phyloP scores from a whole-genome alignment of 2,888 invertebrate species.

The Drosophila mulleri region DNA sequence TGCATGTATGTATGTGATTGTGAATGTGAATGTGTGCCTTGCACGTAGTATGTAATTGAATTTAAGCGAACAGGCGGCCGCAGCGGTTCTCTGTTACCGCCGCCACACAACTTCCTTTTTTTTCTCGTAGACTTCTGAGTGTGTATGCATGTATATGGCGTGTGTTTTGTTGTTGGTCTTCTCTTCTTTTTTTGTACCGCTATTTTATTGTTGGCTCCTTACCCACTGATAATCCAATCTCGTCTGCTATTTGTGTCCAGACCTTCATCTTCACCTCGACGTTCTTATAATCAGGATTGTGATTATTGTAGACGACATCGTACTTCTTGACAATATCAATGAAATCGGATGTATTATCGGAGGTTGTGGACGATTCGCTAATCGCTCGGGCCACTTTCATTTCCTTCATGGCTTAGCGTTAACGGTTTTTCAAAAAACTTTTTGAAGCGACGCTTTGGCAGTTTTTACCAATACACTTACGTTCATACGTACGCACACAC shows the following conservation, averaged over 20 bases:
- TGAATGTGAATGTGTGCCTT: slow-evolving; percentile 45
- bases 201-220: slow-evolving; percentile 53
- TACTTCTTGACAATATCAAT: slow-evolving; percentile 84
- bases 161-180: slow-evolving; percentile 15
- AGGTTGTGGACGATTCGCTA: slow-evolving; percentile 82
- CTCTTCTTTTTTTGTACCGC: slow-evolving; percentile 15
- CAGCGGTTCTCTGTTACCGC: slow-evolving; percentile 46
- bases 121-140: slow-evolving; percentile 29
- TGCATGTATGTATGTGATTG: slow-evolving; percentile 7
- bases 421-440: slow-evolving; percentile 56
- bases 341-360: slow-evolving; percentile 84
- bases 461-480: slow-evolving; percentile 19
- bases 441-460: slow-evolving; percentile 13
- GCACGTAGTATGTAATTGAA: slow-evolving; percentile 67
- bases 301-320: slow-evolving; percentile 84
- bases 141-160: slow-evolving; percentile 4
- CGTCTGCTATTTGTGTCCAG: slow-evolving; percentile 84
- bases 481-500: slow-evolving; percentile 24
- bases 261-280: slow-evolving; percentile 84
- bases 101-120: slow-evolving; percentile 57
- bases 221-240: slow-evolving; percentile 84
- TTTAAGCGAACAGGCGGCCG: slow-evolving; percentile 62
- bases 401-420: slow-evolving; percentile 65
- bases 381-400: slow-evolving; percentile 80
- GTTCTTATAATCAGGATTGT: slow-evolving; percentile 85